A percentile compares a stretch with the other conserved stretches of the same genome.
Conservation (phyloP, 2,888 invertebrate genomes). For the Plebejus argus region DNA sequence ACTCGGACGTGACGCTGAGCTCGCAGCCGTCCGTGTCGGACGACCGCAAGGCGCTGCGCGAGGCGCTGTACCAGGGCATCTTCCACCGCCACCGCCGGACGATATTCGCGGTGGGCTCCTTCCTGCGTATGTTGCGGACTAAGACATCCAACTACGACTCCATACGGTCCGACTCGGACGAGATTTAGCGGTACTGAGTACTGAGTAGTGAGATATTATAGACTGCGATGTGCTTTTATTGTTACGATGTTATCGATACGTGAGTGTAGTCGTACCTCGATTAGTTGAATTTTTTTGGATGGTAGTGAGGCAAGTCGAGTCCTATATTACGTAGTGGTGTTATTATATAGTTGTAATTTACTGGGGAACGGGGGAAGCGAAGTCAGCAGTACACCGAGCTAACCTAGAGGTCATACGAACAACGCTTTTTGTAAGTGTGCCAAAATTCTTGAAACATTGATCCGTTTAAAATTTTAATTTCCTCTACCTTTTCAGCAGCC, state of each 20-base stretch:
- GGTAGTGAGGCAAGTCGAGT: background rate
- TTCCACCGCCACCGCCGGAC: slow-evolving; percentile 88
- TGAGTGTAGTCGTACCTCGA: background rate
- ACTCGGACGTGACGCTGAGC: slow-evolving; percentile 79
- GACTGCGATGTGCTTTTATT: slow-evolving; percentile 71
- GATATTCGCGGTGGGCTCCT: slow-evolving; percentile 88
- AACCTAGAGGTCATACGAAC: slow-evolving; percentile 5
- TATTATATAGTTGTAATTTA: background rate
- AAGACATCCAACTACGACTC: slow-evolving; percentile 89
- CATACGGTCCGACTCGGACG: slow-evolving; percentile 82
- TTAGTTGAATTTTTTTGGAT: background rate
- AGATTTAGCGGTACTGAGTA: slow-evolving; percentile 69
- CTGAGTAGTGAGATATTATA: slow-evolving; percentile 62
- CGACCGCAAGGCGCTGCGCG: slow-evolving; percentile 85
- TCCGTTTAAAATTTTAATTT: background rate
- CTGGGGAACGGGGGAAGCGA: background rate
- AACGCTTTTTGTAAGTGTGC: slow-evolving; percentile 35
- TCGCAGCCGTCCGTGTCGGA: slow-evolving; percentile 75
- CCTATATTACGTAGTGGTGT: background rate
- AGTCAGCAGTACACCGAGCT: background rate
- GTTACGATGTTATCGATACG: slow-evolving; percentile 50
- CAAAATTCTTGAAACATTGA: slow-evolving; percentile 33
- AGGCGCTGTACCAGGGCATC: slow-evolving; percentile 88
- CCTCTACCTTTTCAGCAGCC: background rate
- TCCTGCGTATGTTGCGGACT: slow-evolving; percentile 86